Base-by-base conservation (phyloP, 2,113 vertebrate species). In the Neolamprologus caudopunctatus region DNA sequence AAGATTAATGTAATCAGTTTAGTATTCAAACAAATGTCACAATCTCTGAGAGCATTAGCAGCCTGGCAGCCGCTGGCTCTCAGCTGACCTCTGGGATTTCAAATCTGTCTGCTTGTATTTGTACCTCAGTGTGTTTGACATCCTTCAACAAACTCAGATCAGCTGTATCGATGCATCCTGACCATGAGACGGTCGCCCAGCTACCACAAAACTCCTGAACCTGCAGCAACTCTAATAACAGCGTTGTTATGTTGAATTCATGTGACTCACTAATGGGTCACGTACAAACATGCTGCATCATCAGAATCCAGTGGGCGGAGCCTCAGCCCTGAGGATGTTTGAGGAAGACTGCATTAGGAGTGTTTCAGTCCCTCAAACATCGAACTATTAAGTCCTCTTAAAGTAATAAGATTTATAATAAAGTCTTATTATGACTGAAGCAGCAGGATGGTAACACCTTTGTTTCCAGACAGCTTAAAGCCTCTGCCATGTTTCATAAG, bases 401-500 rank as follows among this genome's bases (percentile, higher is more conserved):
- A 66, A n/a, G 33, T 8, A 85, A 75, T 85, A 33, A 45, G 80
- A 1, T 75, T 73, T 81, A 42, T 37, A 21, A 12, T 75, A 73
- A 37, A 12, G 53, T 50, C 50, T 55, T 57, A 51, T 83, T 84
- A 68, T 53, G 66, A 55, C 45, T 28, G 83, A 84, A 83, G 9
- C n/a, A 87, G 86, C 31, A 5, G 9, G 10, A 88, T 85, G 66
- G 73, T 84, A 37, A 16, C 47, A 17, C 86, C 71, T 9, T 83
- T 91, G 85, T 93, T 87, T 88, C 82, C 84, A 85, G 7, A 84
- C 68, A 24, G 63, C 47, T 61, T 53, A 88, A 90, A 93, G 87
- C 85, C 89, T 82, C 47, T 6, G 37, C 14, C 16, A n/a, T 47
- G 57, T 93, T 94, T 90, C 82, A 63, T 90, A 93, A 94, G 45